A percentile compares a stretch with the other conserved stretches of the same genome.
phyloP scores from a whole-genome alignment of 2,888 invertebrate genomes.

The Galeopsomyia nigrocyanea region DNA sequence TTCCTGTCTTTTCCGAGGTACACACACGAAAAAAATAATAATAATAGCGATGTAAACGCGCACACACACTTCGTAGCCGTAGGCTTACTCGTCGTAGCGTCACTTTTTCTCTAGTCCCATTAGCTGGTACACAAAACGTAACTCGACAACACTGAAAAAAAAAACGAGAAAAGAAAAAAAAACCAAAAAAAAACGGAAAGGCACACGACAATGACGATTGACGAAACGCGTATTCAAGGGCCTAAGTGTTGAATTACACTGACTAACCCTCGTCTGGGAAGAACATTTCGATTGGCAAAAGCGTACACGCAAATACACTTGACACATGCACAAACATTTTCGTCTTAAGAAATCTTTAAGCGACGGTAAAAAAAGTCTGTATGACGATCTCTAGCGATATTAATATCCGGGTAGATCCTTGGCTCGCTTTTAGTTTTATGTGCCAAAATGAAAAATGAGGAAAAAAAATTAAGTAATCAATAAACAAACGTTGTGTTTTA shows the following conservation, averaged over 20 bases:
- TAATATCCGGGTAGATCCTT: conserved; percentile 47
- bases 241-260: conserved; percentile 51
- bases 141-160: conserved; percentile 21
- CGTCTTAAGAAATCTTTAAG: conserved; percentile 48
- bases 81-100: conserved; percentile 53
- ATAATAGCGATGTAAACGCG: conserved; percentile 5
- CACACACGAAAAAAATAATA: neutral
- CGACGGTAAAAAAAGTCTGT: conserved; percentile 48
- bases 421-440: conserved; percentile 41
- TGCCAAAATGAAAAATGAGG: conserved; percentile 1
- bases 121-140: conserved; percentile 47
- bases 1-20: no score
- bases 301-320: conserved; percentile 11
- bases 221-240: conserved; percentile 51
- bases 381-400: conserved; percentile 53
- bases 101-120: conserved; percentile 53
- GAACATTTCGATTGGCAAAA: neutral
- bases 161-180: conserved; percentile 19
- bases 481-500: neutral
- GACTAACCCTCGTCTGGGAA: conserved; percentile 44
- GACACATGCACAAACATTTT: conserved; percentile 41
- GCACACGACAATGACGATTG: conserved; percentile 34
- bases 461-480: neutral
- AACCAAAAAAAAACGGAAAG: conserved; percentile 26
- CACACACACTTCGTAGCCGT: conserved; percentile 49